Evolutionary conservation across 2,113 vertebrate genomes (phyloP), one percentile per base, ranked within the genome.

Genomic region (Ictalurus furcatus): DNA sequence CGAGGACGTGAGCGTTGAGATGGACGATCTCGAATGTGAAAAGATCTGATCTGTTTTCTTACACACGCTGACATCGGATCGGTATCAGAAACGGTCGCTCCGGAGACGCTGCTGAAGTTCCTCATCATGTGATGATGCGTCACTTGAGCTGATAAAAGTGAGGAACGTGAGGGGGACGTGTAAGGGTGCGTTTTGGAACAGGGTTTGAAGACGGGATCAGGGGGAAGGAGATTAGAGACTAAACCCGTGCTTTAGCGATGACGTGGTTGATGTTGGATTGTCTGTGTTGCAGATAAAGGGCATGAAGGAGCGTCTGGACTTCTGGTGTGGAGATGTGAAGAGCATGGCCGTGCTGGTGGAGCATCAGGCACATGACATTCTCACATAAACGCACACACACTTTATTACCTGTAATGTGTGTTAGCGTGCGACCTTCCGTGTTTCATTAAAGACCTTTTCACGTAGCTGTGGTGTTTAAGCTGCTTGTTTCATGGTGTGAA

Each of bases 321-420:
- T 95, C 90, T 99, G 98, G 98, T 99, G 98, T 82, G 96, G 96
- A 0, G 98, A 99, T 0, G 98, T 99, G 85, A 97, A 97, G 94
- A 97, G 98, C 96, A 99, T 99, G 98, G 98, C 99, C 85, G 95
- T 99, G 96, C 90, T 99, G 95, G 98, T 99, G 95, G 98, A 99
- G 94, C 97, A 98, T 91, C 97, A 99, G 93, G 98, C 98, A 54
- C 98, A 99, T 0, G 98, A 99, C 94, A 97, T 99, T 94, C 96
- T 99, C 86, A 99, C 98, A 92, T 99, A 95, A 95, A 88, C 74
- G 40, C 11, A 6, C 76, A 81, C 69, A 67, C 65, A n/a, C 78
- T 58, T 71, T n/a, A 80, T 21, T 59, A 44, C 3, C 21, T 58
- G 59, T 82, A 48, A 13, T 82, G 69, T 63, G 16, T 69, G 59